A percentile compares a stretch with the other conserved stretches of the same genome.
Conservation (phyloP, 2,797 vertebrate species). For the Onychomys leucogaster region DNA sequence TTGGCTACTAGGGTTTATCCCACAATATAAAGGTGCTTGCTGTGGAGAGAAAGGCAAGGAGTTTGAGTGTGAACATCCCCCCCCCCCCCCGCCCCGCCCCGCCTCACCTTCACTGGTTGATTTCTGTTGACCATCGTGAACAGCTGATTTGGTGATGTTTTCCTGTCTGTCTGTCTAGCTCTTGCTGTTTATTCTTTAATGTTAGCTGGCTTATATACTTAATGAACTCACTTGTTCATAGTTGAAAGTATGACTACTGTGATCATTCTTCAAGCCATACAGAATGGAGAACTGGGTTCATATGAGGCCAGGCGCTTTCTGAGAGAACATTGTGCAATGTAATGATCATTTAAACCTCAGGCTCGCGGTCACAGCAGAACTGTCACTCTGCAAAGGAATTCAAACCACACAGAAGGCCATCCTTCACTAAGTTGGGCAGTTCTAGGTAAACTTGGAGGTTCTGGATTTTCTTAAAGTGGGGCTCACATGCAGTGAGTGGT, state of each 20-base stretch:
- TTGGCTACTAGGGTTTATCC: rapidly evolving
- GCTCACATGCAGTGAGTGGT: not conserved
- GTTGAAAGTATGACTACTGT: not conserved
- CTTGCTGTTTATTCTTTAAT: not conserved
- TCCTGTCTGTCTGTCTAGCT: not conserved
- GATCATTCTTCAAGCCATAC: not conserved
- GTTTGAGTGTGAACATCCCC: no score
- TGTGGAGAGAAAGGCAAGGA: not conserved
- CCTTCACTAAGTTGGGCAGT: not conserved
- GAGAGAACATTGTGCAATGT: not conserved
- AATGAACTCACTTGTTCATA: not conserved
- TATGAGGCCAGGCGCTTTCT: not conserved
- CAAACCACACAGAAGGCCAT: not conserved
- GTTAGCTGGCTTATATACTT: not conserved
- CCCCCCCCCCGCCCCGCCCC: no score
- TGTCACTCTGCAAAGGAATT: not conserved
- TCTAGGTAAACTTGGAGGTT: not conserved
- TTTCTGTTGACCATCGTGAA: not conserved
- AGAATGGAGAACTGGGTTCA: not conserved
- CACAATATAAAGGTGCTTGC: not conserved
- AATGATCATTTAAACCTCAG: not conserved
- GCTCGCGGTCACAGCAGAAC: not conserved
- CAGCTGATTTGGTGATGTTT: not conserved
- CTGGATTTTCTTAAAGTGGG: not conserved
- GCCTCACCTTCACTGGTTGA: not conserved